Base-by-base conservation (phyloP, 2,797 vertebrate species). In the Geotrypetes seraphini region DNA sequence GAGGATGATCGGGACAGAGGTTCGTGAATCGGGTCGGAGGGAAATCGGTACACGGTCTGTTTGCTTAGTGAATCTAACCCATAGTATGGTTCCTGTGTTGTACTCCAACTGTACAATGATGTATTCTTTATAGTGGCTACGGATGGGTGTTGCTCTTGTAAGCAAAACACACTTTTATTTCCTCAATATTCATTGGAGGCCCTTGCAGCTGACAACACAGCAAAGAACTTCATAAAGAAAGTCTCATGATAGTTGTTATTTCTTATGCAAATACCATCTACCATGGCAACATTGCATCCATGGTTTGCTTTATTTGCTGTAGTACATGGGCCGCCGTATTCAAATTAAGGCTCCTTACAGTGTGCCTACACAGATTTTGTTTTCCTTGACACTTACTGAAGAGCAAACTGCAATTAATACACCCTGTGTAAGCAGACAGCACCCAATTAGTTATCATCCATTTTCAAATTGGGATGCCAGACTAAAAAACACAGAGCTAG, bases 371-470 rank as follows among this genome's bases (percentile, higher is more conserved):
- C 77, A 81, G 71, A 80, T 72, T 81, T 73, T 83, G 73, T 84
- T 84, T 83, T 79, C 78, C 63, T 74, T 73, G 71, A 78, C 75
- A 76, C 69, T 78, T 73, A 50, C 38, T 47, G 68, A 53, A 78
- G 71, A 75, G 69, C 69, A 73, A 85, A 81, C 73, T 76, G 59
- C 75, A 83, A 78, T 84, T 79, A 81, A 75, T 73, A 70, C 36
- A 75, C 66, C 56, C 69, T 73, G 62, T 75, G 80, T 73, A 70
- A 77, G 69, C 52, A 74, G 75, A 75, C 73, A 79, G 75, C 62
- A 72, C 53, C 63, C 79, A 78, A 83, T 81, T 84, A 83, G 66
- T 81, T 75, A 79, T 75, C 71, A 78, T 73, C 69, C 65, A 71
- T 75, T 83, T 79, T 80, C 72, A 79, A 72, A 72, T 6, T 64